Base-by-base conservation (phyloP, 2,797 vertebrate species). In the Centropyge bicolor region DNA sequence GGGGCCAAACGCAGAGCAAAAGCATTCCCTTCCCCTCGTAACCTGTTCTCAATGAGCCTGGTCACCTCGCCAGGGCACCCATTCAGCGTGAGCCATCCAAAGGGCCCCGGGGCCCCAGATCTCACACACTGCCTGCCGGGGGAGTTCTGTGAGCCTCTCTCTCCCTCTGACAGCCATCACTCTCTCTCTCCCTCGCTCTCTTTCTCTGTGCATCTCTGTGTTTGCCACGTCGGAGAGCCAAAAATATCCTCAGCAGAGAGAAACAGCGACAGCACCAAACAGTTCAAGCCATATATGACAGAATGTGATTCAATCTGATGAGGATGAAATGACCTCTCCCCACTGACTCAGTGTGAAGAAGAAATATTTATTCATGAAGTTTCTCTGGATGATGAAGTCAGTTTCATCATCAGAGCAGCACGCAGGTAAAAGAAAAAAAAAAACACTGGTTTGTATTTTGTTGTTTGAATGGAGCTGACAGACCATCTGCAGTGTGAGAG, bases 1-100 rank as follows among this genome's bases (percentile, higher is more conserved):
- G 83, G 78, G 92, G 93, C 85, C 93, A 93, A 92, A 89, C 70
- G 56, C 81, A 20, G 70, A 89, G 87, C 89, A 90, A 94, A 93
- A 89, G 91, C 88, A 89, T 91, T 88, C 92, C 95, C 90, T 93
- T 94, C 89, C 94, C 85, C 88, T 90, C 88, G 84, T 96, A 94
- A 96, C 95, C 95, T 94, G 95, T 89, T 95, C 91, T 96, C 94
- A 96, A 96, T 95, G 92, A 92, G 91, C 92, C 90, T 85, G 86
- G 92, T 90, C 91, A 90, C 91, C 86, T 92, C 95, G 93, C 94
- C 91, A 84, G 95, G 95, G 95, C 95, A 91, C 66, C 92, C 71
- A 93, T 96, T 98, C 96, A 97, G 93, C 87, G 80, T 93, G 94
- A 95, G 90, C 88, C 81, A 78, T 88, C 87, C 84, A 71, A 41